A percentile compares a stretch with the other conserved stretches of the same genome.
These are phyloP conservation scores for Cerceris ruficornis DNA, from an alignment of 2,888 invertebrate genomes.

Conservation along the genomic window DNA sequence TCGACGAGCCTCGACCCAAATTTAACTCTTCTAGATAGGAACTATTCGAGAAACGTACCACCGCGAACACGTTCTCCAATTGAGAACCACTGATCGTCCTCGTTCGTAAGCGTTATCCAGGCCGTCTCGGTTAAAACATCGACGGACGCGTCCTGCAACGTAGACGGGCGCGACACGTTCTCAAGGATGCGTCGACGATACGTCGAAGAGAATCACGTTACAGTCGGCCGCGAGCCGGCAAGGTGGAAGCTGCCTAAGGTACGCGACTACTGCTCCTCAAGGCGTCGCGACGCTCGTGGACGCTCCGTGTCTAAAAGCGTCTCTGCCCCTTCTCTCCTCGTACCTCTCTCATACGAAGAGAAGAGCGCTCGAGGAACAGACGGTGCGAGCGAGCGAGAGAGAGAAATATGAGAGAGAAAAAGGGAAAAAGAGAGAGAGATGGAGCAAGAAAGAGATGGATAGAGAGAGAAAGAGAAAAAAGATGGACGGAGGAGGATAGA, in stretches of 20 bases:
- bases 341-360: conserved; percentile 60
- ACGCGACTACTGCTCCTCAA: conserved; percentile 79
- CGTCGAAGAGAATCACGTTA: conserved; percentile 57
- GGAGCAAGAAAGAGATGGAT: conserved; percentile 12
- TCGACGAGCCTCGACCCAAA: conserved; percentile 20
- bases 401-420: conserved; percentile 14
- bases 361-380: conserved; percentile 35
- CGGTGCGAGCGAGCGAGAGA: conserved; percentile 24
- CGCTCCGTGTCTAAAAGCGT: conserved; percentile 80
- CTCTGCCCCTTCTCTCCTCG: conserved; percentile 73
- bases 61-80: conserved; percentile 21
- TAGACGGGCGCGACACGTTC: conserved; percentile 14
- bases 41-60: background rate
- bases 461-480: conserved; percentile 8
- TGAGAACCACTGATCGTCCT: conserved; percentile 22
- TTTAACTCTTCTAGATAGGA: conserved; percentile 24
- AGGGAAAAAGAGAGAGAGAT: conserved; percentile 16
- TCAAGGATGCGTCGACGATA: conserved; percentile 22
- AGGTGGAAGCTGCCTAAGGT: conserved; percentile 80
- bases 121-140: background rate
- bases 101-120: conserved; percentile 11
- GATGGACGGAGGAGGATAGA: background rate
- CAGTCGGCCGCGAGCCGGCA: conserved; percentile 75
- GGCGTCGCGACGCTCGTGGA: conserved; percentile 78
- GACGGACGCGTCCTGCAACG: background rate